Base-by-base conservation (phyloP, 2,113 vertebrate species). In the Larimichthys crocea region DNA sequence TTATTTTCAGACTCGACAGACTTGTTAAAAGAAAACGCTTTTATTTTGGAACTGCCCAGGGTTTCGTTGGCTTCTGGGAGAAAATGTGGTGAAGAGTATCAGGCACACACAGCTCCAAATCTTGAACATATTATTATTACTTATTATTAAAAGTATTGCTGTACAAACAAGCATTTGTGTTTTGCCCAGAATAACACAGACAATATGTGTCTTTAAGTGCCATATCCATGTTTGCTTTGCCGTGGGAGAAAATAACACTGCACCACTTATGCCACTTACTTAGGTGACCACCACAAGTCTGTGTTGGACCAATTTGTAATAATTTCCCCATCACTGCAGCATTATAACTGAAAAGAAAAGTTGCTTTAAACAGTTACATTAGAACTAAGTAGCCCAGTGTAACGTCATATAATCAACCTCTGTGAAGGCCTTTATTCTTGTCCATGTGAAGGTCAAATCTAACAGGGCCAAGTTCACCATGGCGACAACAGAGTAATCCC, bases 381-480 rank as follows among this genome's bases (percentile, higher is more conserved):
- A 72, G 71, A 80, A 5, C 19, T n/a, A 66, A 65, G 57, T 22
- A 76, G 24, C 22, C 80, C 44, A 74, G 44, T 50, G 24, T 35
- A 40, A 35, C 64, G 63, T 82, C 62, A 83, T 84, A 46, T 40
- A 73, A 83, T 87, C 7, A 44, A 48, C 87, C 66, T 73, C 48
- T 74, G 52, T 44, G 52, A 67, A 83, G 80, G 73, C 70, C 60
- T 86, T 84, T 90, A 79, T 67, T 86, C 20, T 69, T 68, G 76
- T 76, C 70, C 19, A 53, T 72, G 75, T 86, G 81, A 89, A 86
- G 85, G 88, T 88, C 85, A 89, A 56, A 83, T 80, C 83, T 86
- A 90, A 91, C 82, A 57, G 84, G 89, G 59, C 79, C 61, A 22
- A 80, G 79, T 87, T 91, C 84, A 90, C 86, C 90, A 88, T 92